Conservation (phyloP, 2,113 vertebrate genomes). For the Notiomystis cincta region DNA sequence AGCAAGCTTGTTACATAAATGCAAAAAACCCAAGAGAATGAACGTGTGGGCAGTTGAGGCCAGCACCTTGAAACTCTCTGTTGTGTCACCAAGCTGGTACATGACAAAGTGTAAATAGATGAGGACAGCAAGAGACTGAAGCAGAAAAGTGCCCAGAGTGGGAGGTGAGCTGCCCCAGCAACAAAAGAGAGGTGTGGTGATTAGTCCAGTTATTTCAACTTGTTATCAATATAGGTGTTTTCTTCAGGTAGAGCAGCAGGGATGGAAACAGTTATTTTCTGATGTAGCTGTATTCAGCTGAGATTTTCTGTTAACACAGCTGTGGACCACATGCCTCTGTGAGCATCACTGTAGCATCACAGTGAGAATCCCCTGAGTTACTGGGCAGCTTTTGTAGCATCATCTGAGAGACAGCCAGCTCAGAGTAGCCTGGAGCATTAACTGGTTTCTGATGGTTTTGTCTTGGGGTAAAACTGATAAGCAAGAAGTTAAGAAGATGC, state of each 20-base stretch:
- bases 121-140: neutral
- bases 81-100: neutral
- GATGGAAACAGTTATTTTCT: neutral
- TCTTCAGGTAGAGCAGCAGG: neutral
- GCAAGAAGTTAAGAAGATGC: neutral
- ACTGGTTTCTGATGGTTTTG: neutral
- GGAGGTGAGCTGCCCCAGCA: neutral
- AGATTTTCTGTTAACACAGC: neutral
- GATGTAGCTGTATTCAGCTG: neutral
- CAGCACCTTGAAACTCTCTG: neutral
- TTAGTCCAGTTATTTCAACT: neutral
- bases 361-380: neutral
- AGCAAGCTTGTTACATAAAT: neutral
- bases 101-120: neutral
- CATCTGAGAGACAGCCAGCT: neutral
- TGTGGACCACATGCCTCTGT: neutral
- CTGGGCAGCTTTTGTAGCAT: neutral
- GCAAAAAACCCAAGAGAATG: neutral
- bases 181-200: rapidly evolving
- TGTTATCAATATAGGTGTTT: neutral
- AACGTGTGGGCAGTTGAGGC: neutral
- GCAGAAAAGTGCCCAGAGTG: neutral
- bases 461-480: neutral
- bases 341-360: neutral
- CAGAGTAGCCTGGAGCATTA: neutral